A percentile compares a stretch with the other conserved stretches of the same genome.
Conservation (phyloP, 2,113 vertebrate genomes). For the Oncorhynchus nerka region DNA sequence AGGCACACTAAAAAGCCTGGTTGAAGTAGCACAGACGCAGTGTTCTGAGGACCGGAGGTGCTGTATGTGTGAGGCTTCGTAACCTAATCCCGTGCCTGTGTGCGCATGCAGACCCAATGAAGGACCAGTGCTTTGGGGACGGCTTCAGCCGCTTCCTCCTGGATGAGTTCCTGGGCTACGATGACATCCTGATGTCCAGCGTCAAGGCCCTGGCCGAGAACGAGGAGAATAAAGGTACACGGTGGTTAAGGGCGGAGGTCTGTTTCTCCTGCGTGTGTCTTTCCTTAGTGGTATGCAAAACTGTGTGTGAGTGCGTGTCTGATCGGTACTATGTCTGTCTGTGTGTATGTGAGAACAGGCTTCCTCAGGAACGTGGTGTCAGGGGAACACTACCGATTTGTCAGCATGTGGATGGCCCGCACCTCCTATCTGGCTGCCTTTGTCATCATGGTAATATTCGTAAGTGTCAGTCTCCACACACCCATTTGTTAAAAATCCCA, state of each 20-base stretch:
- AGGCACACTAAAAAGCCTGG: no score
- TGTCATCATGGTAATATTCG: slow-evolving; percentile 98
- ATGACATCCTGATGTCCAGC: slow-evolving; percentile 98
- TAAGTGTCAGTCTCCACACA: slow-evolving; percentile 69
- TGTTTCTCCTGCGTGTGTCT: no score
- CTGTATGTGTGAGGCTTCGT: no score
- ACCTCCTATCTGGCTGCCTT: slow-evolving; percentile 95
- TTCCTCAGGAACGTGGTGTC: slow-evolving; percentile 97
- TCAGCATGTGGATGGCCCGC: slow-evolving; percentile 99
- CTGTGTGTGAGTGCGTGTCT: not conserved
- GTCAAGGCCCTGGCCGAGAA: slow-evolving; percentile 97
- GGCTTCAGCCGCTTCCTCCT: slow-evolving; percentile 93
- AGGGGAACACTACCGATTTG: slow-evolving; percentile 96
- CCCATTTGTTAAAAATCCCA: no score
- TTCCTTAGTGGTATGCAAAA: no score
- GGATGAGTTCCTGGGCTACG: slow-evolving; percentile 94
- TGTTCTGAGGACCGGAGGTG: no score
- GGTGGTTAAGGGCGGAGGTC: no score
- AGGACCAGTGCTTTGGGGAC: slow-evolving; percentile 88
- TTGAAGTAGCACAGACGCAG: no score
- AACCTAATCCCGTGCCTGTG: not conserved
- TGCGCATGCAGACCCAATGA: not conserved
- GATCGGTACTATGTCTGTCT: not conserved
- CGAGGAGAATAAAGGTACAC: slow-evolving; percentile 93
- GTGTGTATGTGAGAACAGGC: slow-evolving; percentile 66